Conservation (phyloP, 2,888 invertebrate genomes). For the Drosophila histrio region DNA sequence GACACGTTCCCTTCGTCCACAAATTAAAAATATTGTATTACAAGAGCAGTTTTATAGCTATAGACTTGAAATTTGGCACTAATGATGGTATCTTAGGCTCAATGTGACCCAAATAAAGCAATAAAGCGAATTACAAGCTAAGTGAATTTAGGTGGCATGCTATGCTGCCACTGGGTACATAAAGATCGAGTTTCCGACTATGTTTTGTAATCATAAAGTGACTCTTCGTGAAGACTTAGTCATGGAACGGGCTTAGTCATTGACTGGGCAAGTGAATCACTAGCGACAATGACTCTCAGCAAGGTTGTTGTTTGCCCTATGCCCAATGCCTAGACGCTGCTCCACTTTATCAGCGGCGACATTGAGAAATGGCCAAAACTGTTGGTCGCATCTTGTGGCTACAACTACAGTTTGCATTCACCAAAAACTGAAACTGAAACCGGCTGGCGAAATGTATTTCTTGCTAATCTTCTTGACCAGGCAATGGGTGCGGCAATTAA, state of each 20-base stretch:
- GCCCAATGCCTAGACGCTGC: slow-evolving; percentile 28
- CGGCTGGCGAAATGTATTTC: slow-evolving; percentile 34
- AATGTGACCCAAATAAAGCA: too few species aligned
- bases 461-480: slow-evolving; percentile 59
- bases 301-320: slow-evolving; percentile 40
- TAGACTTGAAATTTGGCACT: too few species aligned
- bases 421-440: slow-evolving; percentile 15
- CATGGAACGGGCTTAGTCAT: slow-evolving; percentile 46
- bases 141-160: too few species aligned
- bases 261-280: slow-evolving; percentile 48
- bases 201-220: background rate
- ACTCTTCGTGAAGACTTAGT: slow-evolving; percentile 27
- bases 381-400: background rate
- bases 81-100: too few species aligned
- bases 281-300: slow-evolving; percentile 37
- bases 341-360: slow-evolving; percentile 51
- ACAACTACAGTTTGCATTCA: background rate
- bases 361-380: slow-evolving; percentile 25
- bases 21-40: too few species aligned
- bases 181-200: too few species aligned
- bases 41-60: too few species aligned
- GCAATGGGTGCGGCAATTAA: slow-evolving; percentile 76
- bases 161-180: too few species aligned
- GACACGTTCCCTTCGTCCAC: too few species aligned
- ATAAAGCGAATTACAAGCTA: too few species aligned